Base-by-base conservation (phyloP, 2,888 invertebrate genomes). In the Eupithecia centaureata region DNA sequence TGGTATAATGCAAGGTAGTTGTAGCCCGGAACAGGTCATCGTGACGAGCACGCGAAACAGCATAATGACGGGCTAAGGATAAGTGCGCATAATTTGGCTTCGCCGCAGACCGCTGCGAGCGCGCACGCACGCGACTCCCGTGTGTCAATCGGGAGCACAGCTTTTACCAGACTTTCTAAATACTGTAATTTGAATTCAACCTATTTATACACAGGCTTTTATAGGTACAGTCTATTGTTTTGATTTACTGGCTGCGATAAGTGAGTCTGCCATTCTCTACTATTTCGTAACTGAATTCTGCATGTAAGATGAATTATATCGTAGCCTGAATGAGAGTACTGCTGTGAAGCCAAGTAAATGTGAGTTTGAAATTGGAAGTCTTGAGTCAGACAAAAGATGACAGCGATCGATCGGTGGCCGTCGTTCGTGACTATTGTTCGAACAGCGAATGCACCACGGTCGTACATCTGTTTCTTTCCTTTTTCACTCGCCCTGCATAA, bases 391-490 rank as follows among this genome's bases (percentile, higher is more conserved):
- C 89, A 91, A 91, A 90, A 87, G 88, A 86, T 84, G 84, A 82
- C 81, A 85, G 79, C 85, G 82, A 88, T 89, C 90, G 91, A 91
- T 91, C 88, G 86, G 73, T 68, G 66, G 75, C 69, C 68, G 81
- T 82, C 83, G 85, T 89, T 91, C 91, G 90, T 89, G 90, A 88
- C 90, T 88, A 91, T 90, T 91, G 90, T 91, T 88, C 85, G 79
- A 75, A 77, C 82, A 81, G 84, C 86, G 87, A 88, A 86, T 87
- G 87, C 87, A 88, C 86, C 84, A 86, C 86, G 83, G 71, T 79
- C 83, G 87, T 88, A 91, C 92, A 92, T 92, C 92, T 93, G 92
- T 91, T 90, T 88, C 90, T 86, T 91, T 91, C 85, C 87, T 91
- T 91, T 91, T 90, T 89, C 83, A 86, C 84, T 86, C 84, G 84